Conservation (phyloP, 2,888 invertebrate species). For the Lycophotia porphyrea region DNA sequence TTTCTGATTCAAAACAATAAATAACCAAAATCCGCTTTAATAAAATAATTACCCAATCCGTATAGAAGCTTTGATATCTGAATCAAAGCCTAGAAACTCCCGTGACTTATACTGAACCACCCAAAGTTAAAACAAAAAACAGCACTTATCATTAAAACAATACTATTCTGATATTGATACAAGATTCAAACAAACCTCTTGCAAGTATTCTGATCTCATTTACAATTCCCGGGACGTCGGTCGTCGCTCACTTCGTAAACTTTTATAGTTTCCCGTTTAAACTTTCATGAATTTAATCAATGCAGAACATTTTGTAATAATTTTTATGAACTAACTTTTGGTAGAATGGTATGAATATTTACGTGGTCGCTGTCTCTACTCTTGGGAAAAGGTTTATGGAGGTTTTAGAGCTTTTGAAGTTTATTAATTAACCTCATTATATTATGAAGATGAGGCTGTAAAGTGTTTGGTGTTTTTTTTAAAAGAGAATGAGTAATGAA, state of each 20-base stretch:
- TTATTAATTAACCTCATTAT: slow-evolving; percentile 50
- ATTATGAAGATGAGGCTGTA: slow-evolving; percentile 26
- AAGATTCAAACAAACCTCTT: slow-evolving; percentile 61
- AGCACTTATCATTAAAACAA: not conserved
- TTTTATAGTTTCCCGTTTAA: slow-evolving; percentile 84
- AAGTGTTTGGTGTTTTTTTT: slow-evolving; percentile 32
- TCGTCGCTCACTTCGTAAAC: slow-evolving; percentile 77
- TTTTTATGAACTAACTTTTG: slow-evolving; percentile 80
- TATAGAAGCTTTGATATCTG: not conserved
- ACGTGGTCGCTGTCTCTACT: slow-evolving; percentile 53
- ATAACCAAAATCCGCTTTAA: not conserved
- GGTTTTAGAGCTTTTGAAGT: slow-evolving; percentile 42
- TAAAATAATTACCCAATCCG: not conserved
- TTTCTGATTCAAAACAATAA: too few relatives aligned
- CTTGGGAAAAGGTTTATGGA: slow-evolving; percentile 55
- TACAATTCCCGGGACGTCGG: slow-evolving; percentile 76
- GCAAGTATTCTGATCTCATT: slow-evolving; percentile 76
- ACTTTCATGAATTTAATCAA: slow-evolving; percentile 84
- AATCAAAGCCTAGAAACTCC: not conserved
- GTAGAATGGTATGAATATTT: slow-evolving; percentile 76
- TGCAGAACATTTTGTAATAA: slow-evolving; percentile 79
- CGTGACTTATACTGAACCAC: not conserved
- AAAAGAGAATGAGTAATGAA: not conserved
- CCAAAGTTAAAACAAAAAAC: not conserved
- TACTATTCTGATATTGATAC: slow-evolving; percentile 24